Evolutionary conservation across 2,113 vertebrate species (phyloP).

Genomic region (Barnardius zonarius): DNA sequence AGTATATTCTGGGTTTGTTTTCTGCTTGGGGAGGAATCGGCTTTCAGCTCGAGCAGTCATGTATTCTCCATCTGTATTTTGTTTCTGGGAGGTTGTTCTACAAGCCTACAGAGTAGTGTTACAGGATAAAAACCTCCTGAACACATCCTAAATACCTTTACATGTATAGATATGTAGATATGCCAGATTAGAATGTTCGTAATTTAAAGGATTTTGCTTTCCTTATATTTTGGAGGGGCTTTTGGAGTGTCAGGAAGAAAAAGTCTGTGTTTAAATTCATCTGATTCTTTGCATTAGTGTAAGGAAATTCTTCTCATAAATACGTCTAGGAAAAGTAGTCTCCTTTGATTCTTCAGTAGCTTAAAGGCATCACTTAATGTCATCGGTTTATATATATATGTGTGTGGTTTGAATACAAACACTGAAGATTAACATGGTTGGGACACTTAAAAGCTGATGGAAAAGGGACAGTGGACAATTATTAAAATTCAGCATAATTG

Average conservation of each 20-base stretch:
- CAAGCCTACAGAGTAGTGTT: background rate
- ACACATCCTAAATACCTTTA: background rate
- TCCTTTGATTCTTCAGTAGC: background rate
- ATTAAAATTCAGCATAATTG: background rate
- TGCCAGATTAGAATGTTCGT: background rate
- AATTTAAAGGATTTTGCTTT: background rate
- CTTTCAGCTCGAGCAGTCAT: background rate
- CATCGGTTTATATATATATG: background rate
- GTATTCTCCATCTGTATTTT: background rate
- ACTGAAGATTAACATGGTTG: background rate
- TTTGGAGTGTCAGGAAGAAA: background rate
- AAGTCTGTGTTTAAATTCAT: background rate
- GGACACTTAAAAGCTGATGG: background rate
- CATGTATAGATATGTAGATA: background rate
- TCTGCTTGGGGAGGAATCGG: background rate
- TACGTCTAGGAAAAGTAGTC: background rate
- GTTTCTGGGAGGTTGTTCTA: background rate
- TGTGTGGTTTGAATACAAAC: background rate
- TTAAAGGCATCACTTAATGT: background rate
- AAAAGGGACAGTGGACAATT: background rate
- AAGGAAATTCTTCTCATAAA: background rate
- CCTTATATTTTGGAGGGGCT: background rate
- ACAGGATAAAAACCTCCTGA: background rate
- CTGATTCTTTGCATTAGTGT: background rate
- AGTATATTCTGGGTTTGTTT: background rate